These are phyloP conservation scores for Ridgeia piscesae DNA, from an alignment of 1,140 invertebrate genomes.

Conservation along the genomic window DNA sequence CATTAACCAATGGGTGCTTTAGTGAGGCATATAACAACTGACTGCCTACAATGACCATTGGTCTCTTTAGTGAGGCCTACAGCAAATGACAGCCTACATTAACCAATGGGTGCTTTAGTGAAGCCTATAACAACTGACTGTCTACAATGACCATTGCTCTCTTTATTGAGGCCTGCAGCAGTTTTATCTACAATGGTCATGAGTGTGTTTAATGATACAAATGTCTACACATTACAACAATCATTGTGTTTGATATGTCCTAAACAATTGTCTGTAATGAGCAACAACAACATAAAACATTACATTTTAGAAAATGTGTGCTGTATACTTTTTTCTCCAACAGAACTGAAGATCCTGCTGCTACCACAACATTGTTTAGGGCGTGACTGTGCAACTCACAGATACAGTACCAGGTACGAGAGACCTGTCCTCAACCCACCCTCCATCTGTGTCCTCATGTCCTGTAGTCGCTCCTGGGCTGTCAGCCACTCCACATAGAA, in stretches of 20 bases:
- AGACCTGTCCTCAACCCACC: background rate
- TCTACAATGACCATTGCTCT: background rate
- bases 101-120: background rate
- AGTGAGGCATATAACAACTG: background rate
- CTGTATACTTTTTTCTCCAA: too few species aligned
- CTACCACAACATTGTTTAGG: too few species aligned
- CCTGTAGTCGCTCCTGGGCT: background rate
- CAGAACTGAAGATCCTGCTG: too few species aligned
- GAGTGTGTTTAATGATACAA: too few species aligned
- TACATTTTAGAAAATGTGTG: too few species aligned
- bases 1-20: background rate
- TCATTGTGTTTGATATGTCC: too few species aligned
- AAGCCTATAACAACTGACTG: background rate
- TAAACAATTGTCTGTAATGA: too few species aligned
- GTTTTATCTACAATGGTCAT: background rate
- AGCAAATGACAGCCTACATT: background rate
- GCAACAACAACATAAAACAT: too few species aligned
- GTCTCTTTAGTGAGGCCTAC: background rate
- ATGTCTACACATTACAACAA: too few species aligned
- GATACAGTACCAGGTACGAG: background rate
- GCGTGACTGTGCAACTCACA: background rate
- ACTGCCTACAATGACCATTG: background rate
- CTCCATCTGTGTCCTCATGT: slow-evolving; percentile 8
- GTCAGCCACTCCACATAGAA: slow-evolving; percentile 35
- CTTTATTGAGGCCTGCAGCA: background rate